These are phyloP conservation scores for Butorides virescens DNA, from an alignment of 2,113 vertebrate species.

Conservation along the genomic window DNA sequence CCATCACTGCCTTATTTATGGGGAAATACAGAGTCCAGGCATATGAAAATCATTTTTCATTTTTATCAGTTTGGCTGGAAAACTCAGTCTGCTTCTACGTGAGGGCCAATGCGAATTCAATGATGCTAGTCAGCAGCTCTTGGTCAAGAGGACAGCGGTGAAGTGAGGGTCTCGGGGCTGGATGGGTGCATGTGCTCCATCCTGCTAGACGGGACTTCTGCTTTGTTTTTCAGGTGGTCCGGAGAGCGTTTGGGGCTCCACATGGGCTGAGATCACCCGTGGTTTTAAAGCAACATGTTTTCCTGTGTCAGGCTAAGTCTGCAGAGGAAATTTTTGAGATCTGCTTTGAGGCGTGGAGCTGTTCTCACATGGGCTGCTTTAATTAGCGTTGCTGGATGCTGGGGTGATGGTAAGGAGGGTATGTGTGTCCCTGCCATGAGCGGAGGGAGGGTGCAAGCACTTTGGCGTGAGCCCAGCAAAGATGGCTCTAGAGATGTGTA, in stretches of 20 bases:
- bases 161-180: background rate
- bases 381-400: background rate
- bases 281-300: background rate
- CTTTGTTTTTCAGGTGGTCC: background rate
- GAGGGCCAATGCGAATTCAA: background rate
- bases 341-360: background rate
- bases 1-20: background rate
- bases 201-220: background rate
- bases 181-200: background rate
- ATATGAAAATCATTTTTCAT: constrained; percentile 10
- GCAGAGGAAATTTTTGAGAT: background rate
- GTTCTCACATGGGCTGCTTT: background rate
- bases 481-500: background rate
- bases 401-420: background rate
- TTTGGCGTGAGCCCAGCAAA: background rate
- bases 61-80: constrained; percentile 30
- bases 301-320: background rate
- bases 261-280: background rate
- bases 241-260: background rate
- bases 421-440: background rate
- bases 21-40: background rate
- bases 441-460: background rate
- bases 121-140: background rate
- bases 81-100: background rate
- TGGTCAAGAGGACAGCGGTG: background rate